Percentiles rank a stretch among this genome's conserved stretches.
Conservation (phyloP, 53 echinoderm and acorn worm genomes). For the Arbacia lixula region DNA sequence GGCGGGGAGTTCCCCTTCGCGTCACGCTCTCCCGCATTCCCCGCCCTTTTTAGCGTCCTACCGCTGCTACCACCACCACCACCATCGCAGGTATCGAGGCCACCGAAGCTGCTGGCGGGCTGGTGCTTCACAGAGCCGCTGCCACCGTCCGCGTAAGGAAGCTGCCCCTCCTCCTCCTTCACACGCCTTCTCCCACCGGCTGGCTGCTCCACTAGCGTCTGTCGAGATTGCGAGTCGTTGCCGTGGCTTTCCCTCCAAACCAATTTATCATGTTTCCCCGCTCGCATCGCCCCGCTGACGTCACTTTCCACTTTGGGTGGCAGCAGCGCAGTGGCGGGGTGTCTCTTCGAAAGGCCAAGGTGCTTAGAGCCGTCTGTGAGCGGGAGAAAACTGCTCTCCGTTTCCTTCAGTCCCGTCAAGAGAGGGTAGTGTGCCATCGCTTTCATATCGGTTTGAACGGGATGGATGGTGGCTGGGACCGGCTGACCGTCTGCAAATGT, state of each 20-base stretch:
- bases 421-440: not conserved
- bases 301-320: slow-evolving; percentile 42
- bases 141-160: slow-evolving; percentile 6
- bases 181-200: slow-evolving; percentile 34
- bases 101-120: not conserved
- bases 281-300: not conserved
- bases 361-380: slow-evolving; percentile 14
- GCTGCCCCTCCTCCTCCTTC: slow-evolving; percentile 24
- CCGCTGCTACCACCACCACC: not conserved
- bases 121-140: not conserved
- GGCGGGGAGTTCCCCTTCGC: slow-evolving; percentile 44
- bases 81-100: not conserved
- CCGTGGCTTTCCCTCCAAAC: slow-evolving; percentile 29
- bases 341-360: not conserved
- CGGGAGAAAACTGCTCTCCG: too few relatives aligned
- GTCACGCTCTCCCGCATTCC: not conserved
- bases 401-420: slow-evolving; percentile 4
- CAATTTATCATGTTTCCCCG: slow-evolving; percentile 40
- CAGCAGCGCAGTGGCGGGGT: not conserved
- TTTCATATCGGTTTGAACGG: slow-evolving; percentile 19
- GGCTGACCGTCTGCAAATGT: slow-evolving; percentile 24
- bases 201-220: slow-evolving; percentile 5
- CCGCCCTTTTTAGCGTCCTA: slow-evolving; percentile 27
- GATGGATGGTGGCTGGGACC: slow-evolving; percentile 20
- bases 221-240: slow-evolving; percentile 25